Percentiles rank a stretch among this genome's conserved stretches.
Evolutionary conservation across 1,140 invertebrate species (phyloP).

Genomic region (Neelides sp.): DNA sequence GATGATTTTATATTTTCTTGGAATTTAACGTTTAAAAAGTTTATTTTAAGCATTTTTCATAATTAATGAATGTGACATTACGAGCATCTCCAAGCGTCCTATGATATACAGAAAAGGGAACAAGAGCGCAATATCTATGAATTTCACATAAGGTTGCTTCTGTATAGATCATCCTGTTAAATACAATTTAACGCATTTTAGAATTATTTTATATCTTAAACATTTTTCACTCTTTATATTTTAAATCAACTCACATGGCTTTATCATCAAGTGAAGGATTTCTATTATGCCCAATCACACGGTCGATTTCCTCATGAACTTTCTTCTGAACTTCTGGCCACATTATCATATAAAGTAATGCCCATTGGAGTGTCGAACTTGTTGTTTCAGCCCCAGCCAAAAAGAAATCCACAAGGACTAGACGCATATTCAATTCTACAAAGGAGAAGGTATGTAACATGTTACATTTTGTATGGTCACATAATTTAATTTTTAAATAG

Average conservation of each 20-base stretch:
- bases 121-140: slow-evolving; percentile 26
- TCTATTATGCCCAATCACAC: slow-evolving; percentile 37
- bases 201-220: not conserved
- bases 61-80: slow-evolving; percentile 9
- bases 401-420: slow-evolving; percentile 39
- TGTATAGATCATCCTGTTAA: slow-evolving; percentile 22
- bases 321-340: slow-evolving; percentile 40
- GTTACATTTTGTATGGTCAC: too few species aligned
- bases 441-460: too few species aligned
- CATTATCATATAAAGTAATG: slow-evolving; percentile 39
- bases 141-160: slow-evolving; percentile 29
- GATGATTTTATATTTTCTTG: not conserved
- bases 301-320: slow-evolving; percentile 41
- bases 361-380: slow-evolving; percentile 40
- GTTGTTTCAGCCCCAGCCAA: slow-evolving; percentile 44
- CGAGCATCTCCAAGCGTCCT: slow-evolving; percentile 18
- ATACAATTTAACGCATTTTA: not conserved
- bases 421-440: slow-evolving; percentile 24
- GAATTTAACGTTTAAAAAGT: not conserved
- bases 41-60: not conserved
- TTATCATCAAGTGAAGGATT: slow-evolving; percentile 38
- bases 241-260: slow-evolving; percentile 16
- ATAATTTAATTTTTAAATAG: too few species aligned
- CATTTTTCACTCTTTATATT: not conserved
- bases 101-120: slow-evolving; percentile 26